phyloP scores from a whole-genome alignment of 2,797 vertebrate species.

The Spondyliosoma cantharus region DNA sequence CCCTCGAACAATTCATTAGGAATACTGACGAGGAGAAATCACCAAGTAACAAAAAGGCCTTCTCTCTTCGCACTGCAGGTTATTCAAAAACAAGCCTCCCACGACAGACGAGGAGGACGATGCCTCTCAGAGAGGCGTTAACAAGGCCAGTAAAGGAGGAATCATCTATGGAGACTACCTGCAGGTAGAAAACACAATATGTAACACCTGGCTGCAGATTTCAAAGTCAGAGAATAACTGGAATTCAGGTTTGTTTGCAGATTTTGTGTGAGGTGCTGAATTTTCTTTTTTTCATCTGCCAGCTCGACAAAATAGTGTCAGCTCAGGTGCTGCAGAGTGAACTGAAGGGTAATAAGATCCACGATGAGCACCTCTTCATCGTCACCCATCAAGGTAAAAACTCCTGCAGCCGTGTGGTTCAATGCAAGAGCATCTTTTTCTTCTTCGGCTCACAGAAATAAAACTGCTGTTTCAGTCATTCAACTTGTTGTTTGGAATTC shows the following conservation, averaged over 20 bases:
- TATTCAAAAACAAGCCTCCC: constrained; percentile 85
- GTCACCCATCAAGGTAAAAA: constrained; percentile 95
- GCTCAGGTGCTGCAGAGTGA: constrained; percentile 96
- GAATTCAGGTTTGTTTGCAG: neutral
- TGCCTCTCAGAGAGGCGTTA: constrained; percentile 87
- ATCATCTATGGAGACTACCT: constrained; percentile 93
- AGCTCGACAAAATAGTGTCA: constrained; percentile 92
- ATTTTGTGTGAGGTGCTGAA: neutral
- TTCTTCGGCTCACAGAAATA: neutral
- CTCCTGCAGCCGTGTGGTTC: neutral
- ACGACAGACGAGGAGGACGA: constrained; percentile 84
- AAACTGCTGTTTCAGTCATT: neutral
- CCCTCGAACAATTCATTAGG: neutral
- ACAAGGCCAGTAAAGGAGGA: constrained; percentile 91
- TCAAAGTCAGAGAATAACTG: neutral
- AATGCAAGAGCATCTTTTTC: neutral
- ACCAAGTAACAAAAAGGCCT: constrained; percentile 18
- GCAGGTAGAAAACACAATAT: constrained; percentile 81
- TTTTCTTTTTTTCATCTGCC: constrained; percentile 60
- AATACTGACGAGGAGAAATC: constrained; percentile 8
- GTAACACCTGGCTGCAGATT: neutral
- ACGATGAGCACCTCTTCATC: constrained; percentile 99
- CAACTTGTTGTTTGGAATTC: neutral
- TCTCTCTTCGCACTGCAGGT: constrained; percentile 76
- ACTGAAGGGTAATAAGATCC: constrained; percentile 93